Conservation (phyloP, 2,113 vertebrate genomes). For the Trochalopteron elliotii region DNA sequence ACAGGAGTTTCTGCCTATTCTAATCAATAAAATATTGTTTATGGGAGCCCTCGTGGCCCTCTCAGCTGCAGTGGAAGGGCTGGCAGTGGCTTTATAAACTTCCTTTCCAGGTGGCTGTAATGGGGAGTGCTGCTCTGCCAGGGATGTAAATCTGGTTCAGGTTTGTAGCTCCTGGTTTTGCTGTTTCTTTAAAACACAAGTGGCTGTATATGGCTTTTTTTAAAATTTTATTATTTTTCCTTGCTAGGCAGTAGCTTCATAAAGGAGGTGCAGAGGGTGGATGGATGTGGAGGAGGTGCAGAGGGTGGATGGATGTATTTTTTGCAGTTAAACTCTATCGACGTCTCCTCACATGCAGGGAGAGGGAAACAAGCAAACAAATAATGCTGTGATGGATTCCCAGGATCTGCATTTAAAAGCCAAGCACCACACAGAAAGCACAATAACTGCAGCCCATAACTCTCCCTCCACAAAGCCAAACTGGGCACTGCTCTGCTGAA, state of each 20-base stretch:
- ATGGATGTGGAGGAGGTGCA: not conserved
- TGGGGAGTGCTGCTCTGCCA: not conserved
- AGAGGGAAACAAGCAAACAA: not conserved
- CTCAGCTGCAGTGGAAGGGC: not conserved
- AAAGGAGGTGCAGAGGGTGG: not conserved
- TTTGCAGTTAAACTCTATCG: not conserved
- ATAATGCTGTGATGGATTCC: not conserved
- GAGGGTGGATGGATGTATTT: not conserved
- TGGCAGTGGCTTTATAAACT: not conserved
- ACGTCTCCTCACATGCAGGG: not conserved
- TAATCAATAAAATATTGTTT: slow-evolving; percentile 42
- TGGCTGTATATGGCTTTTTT: not conserved
- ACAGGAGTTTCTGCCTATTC: not conserved
- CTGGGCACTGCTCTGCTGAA: not conserved
- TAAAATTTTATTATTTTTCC: not conserved
- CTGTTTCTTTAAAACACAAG: not conserved
- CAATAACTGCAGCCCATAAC: not conserved
- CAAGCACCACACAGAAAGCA: not conserved
- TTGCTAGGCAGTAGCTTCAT: not conserved
- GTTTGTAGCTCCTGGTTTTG: not conserved
- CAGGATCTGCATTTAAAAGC: not conserved
- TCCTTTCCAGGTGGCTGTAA: not conserved
- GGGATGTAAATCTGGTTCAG: not conserved
- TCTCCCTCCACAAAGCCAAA: not conserved
- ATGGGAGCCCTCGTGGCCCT: not conserved